phyloP scores from a whole-genome alignment of 2,888 invertebrate species.

The Lochmaea capreae region DNA sequence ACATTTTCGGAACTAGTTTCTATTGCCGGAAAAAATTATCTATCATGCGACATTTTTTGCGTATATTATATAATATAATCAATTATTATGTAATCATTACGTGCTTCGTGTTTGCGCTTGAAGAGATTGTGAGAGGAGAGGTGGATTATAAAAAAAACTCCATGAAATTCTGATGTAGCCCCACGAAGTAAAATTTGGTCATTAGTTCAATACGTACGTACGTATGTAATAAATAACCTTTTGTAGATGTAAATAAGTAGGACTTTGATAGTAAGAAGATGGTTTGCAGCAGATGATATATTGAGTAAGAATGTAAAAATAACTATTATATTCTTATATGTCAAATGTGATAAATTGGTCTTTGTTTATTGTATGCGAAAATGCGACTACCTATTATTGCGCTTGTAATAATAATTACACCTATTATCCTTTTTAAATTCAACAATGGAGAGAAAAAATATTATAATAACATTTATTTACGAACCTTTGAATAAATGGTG shows the following conservation, averaged over 20 bases:
- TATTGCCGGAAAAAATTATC: neutral
- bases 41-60: neutral
- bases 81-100: neutral
- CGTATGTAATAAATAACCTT: neutral
- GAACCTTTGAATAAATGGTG: too few relatives aligned
- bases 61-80: neutral
- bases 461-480: too few relatives aligned
- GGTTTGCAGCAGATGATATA: neutral
- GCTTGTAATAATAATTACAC: slow-evolving; percentile 4
- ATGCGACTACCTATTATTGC: neutral
- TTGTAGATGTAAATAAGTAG: neutral
- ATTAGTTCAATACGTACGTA: neutral
- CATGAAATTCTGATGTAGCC: too few relatives aligned
- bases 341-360: neutral
- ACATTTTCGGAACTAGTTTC: neutral
- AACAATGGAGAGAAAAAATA: neutral
- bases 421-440: neutral
- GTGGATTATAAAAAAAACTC: too few relatives aligned
- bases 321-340: neutral
- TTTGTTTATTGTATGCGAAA: neutral
- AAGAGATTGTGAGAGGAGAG: neutral
- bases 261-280: neutral
- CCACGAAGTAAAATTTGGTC: neutral
- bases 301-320: slow-evolving; percentile 6
- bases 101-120: neutral